These are phyloP conservation scores for Zootoca vivipara DNA, from an alignment of 2,113 vertebrate species.

Conservation along the genomic window DNA sequence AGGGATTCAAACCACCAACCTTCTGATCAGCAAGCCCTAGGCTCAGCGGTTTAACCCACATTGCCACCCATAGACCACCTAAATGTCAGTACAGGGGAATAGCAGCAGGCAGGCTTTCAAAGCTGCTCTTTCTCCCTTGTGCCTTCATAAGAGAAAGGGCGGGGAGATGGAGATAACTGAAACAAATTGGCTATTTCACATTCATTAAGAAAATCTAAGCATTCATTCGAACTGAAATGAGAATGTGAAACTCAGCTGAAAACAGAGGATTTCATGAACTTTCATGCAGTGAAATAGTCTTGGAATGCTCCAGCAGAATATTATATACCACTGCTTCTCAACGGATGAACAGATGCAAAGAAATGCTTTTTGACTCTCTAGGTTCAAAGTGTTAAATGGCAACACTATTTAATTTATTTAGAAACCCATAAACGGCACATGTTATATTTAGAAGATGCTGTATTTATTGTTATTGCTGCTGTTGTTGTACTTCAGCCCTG, in stretches of 20 bases:
- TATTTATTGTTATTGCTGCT: background rate
- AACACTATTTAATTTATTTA: background rate
- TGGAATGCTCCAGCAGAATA: background rate
- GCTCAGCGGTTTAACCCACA: too few species aligned
- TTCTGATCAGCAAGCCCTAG: too few species aligned
- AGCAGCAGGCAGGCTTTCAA: background rate
- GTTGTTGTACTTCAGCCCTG: too few species aligned
- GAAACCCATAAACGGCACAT: background rate
- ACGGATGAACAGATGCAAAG: background rate
- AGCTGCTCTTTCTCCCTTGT: background rate
- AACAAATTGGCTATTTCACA: conserved; percentile 9
- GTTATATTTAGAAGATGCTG: background rate
- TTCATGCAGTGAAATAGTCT: background rate
- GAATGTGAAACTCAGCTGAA: background rate
- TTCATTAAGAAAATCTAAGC: background rate
- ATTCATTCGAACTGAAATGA: background rate
- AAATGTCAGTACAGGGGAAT: too few species aligned
- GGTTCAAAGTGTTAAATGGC: background rate
- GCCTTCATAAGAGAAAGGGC: background rate
- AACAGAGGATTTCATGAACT: background rate
- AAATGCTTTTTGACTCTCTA: background rate
- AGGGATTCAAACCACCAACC: too few species aligned
- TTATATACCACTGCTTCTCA: background rate
- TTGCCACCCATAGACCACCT: background rate
- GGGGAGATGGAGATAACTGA: background rate